These are phyloP conservation scores for Athetis lepigone DNA, from an alignment of 2,888 invertebrate genomes.

Conservation along the genomic window DNA sequence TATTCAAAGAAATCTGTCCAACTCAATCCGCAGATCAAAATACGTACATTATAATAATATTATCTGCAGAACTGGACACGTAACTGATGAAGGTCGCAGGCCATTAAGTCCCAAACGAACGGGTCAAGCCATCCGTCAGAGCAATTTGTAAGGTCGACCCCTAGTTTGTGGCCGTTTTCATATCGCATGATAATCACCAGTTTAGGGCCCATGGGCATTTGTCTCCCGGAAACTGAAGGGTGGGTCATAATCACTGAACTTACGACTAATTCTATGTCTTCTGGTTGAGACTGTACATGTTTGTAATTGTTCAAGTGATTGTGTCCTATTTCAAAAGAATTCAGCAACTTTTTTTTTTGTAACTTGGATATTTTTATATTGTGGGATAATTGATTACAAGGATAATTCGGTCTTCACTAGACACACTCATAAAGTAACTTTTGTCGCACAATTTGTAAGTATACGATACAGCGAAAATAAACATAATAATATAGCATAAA, in stretches of 20 bases:
- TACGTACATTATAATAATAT: slow-evolving; percentile 1
- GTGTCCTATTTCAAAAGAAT: not conserved
- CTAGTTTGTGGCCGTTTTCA: slow-evolving; percentile 39
- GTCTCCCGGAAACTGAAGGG: slow-evolving; percentile 6
- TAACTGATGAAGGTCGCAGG: slow-evolving; percentile 30
- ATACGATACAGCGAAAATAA: no score
- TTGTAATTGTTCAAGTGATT: not conserved
- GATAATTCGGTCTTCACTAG: no score
- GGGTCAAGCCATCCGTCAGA: slow-evolving; percentile 36
- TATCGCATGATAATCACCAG: slow-evolving; percentile 37
- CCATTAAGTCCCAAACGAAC: slow-evolving; percentile 32
- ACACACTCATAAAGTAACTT: no score
- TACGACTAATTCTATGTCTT: not conserved
- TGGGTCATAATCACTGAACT: slow-evolving; percentile 7
- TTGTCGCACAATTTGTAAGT: no score
- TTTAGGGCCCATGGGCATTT: slow-evolving; percentile 15
- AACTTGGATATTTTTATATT: no score
- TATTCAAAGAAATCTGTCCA: not conserved
- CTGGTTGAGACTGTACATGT: not conserved
- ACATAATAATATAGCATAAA: no score
- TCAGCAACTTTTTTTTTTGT: not conserved
- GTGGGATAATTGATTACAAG: no score
- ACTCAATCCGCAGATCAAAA: not conserved
- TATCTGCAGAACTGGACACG: slow-evolving; percentile 9
- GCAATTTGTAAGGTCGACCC: slow-evolving; percentile 50